Evolutionary conservation across 2,888 invertebrate species (phyloP).

Genomic region (Cyrtodaria siliqua): DNA sequence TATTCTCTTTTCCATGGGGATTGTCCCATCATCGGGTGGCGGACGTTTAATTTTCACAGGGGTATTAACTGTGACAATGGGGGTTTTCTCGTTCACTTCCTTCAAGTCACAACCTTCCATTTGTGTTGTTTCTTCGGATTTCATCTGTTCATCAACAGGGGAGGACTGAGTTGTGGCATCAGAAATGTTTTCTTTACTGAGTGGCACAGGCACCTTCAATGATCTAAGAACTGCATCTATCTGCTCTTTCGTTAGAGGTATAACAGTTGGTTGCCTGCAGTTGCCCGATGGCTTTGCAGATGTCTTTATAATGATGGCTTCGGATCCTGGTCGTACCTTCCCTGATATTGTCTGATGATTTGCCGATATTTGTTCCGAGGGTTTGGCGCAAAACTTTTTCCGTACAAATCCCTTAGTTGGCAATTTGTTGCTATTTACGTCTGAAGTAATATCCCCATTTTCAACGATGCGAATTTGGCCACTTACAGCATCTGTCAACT

Average conservation of each 20-base stretch:
- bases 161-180: constrained; percentile 66
- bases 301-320: constrained; percentile 64
- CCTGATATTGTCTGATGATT: background rate
- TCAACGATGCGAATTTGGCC: no score
- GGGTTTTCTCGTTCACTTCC: constrained; percentile 62
- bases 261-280: constrained; percentile 66
- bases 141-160: constrained; percentile 37
- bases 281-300: constrained; percentile 40
- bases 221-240: constrained; percentile 78
- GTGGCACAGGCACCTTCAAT: constrained; percentile 74
- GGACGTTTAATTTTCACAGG: constrained; percentile 51
- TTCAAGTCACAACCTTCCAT: constrained; percentile 39
- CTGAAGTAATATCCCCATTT: no score
- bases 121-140: constrained; percentile 11
- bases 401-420: constrained; percentile 61
- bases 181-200: constrained; percentile 45
- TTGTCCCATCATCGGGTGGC: constrained; percentile 31
- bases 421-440: constrained; percentile 25
- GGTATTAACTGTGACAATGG: constrained; percentile 47
- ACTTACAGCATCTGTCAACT: no score
- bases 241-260: constrained; percentile 77
- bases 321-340: constrained; percentile 22
- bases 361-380: constrained; percentile 15
- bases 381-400: constrained; percentile 25
- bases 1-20: constrained; percentile 68